Base-by-base conservation (phyloP, 2,888 invertebrate species). In the Selenia dentaria region DNA sequence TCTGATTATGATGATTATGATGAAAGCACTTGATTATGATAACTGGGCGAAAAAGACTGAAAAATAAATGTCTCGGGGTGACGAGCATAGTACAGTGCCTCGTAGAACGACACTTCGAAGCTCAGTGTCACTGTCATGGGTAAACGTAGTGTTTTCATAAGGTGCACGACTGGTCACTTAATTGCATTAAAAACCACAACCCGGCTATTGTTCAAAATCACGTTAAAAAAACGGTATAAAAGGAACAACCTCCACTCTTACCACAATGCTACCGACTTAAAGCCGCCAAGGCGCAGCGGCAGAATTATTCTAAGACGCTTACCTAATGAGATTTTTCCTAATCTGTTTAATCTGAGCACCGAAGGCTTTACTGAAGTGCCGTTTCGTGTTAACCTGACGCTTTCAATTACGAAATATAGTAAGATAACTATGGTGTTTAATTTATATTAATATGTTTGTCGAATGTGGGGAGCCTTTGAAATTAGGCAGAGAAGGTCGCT, bases 301-400 rank as follows among this genome's bases (percentile, higher is more conserved):
- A 8, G 25, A 29, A 28, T 34, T 39, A 34, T 45, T 39, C 25
- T 25, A 45, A 45, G 26, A 11, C 29, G 40, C 35, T 46, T 40
- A 46, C 26, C 31, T 46, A 40, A 46, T 40, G 46, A 40, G 40
- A 36, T 46, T 46, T 40, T 46, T 46, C 46, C 32, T 46, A 46
- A 46, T 46, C 36, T 32, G 27, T 10, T 40, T 32, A 40, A 40
- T 46, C 39, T 39, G 45, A 28, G 28, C 11, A 22, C 2, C 22
- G 24, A 39, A 45, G 45, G 45, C 10, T 18, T 32, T 25, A 6
- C n/a, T 39, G n/a, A 46, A 46, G 46, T 46, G 46, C 40, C 36
- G 40, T 46, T 46, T 14, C 40, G 20, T 46, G 46, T 46, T 34
- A 46, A 36, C 31, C 39, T 40, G 40, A 35, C 40, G 28, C 26